Evolutionary conservation across 2,113 vertebrate species (phyloP), one percentile per base, ranked within the genome.

Genomic region (Australoheros scitulus): DNA sequence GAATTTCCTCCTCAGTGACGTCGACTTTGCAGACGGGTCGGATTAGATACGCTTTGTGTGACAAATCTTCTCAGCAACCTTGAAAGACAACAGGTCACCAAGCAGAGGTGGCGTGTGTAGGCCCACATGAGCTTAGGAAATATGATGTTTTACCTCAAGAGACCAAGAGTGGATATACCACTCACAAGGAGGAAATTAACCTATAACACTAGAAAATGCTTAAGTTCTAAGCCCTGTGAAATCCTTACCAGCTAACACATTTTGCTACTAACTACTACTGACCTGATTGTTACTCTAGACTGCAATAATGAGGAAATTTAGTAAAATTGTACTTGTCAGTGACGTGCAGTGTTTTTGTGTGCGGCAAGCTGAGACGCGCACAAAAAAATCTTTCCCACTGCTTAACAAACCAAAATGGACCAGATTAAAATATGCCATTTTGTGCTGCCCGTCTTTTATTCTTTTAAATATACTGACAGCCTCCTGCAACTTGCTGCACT

Each of bases 1-100:
- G 83, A 88, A 87, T 91, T 91, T 92, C 89, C 57, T 26, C 61
- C 65, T 22, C 13, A 7, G 59, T 77, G 85, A 89, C 43, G 29
- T 14, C 2, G 6, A 72, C 61, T 55, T 68, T 59, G 81, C 78
- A 79, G 32, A 83, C 38, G 74, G 52, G 85, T 88, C 82, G 88
- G 84, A 84, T 84, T 88, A 43, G 34, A 83, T 86, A 85, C 61
- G 56, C 80, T 85, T 79, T 63, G 59, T 61, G 77, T 32, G 70
- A 82, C 3, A 7, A 80, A 60, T 32, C 76, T 63, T 65, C 65
- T 57, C 65, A 18, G 43, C 7, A 10, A 68, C 84, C 82, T 84
- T 78, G 26, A 89, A 61, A 55, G 32, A 24, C 57, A 76, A 6
- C 70, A 75, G 57, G 75, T 82, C 47, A 43, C 59, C 68, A 52